These are phyloP conservation scores for Acanthaster planci DNA, from an alignment of 35 echinoderm and acorn worm genomes.

Conservation along the genomic window DNA sequence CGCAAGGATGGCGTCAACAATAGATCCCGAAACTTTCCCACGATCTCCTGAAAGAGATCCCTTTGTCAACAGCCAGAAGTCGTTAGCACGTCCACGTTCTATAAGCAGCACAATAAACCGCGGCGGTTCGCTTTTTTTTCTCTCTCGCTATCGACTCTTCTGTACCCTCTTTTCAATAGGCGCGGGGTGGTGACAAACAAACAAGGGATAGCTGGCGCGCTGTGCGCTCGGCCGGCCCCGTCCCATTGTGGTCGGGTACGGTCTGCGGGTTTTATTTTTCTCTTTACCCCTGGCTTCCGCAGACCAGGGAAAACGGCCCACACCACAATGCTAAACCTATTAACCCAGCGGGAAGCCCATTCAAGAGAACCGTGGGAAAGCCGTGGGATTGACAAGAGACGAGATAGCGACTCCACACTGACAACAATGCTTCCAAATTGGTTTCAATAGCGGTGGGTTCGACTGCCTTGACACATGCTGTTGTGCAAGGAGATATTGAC, in stretches of 20 bases:
- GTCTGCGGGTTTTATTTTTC: too few species aligned
- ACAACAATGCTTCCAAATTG: not conserved
- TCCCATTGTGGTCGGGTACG: too few species aligned
- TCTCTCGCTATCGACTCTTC: too few species aligned
- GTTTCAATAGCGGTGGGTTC: not conserved
- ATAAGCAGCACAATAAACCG: conserved; percentile 6
- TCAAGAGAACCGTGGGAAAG: conserved; percentile 17
- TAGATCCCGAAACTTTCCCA: conserved; percentile 13
- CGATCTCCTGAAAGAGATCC: not conserved
- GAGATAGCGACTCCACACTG: not conserved
- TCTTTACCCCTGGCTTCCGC: too few species aligned
- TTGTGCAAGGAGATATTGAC: too few species aligned
- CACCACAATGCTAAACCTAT: not conserved
- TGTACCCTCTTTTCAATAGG: too few species aligned
- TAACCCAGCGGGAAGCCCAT: not conserved
- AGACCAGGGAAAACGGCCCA: too few species aligned
- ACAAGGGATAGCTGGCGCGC: too few species aligned
- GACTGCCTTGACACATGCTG: not conserved
- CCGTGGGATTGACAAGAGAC: not conserved
- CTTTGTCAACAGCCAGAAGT: not conserved
- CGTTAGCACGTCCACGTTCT: conserved; percentile 6
- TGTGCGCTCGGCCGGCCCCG: too few species aligned
- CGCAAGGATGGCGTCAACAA: not conserved
- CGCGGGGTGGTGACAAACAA: too few species aligned
- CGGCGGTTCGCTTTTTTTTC: not conserved